Conservation (phyloP, 1,140 invertebrate genomes). For the Lasaia peninsularis region DNA sequence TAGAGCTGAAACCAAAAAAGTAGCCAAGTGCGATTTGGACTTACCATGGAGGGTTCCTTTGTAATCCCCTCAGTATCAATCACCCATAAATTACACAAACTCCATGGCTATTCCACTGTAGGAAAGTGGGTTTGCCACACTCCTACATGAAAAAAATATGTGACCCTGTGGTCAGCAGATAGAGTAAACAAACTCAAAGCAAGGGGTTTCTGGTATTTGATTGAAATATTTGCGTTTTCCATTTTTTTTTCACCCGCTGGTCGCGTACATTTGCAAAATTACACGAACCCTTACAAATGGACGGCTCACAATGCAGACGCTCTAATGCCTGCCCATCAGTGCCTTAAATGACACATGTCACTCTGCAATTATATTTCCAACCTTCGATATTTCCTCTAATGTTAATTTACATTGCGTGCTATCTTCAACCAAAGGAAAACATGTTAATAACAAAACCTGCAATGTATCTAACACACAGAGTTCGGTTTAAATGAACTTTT, state of each 20-base stretch:
- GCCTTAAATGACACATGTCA: slow-evolving; percentile 69
- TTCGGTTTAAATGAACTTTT: neutral
- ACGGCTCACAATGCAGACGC: slow-evolving; percentile 61
- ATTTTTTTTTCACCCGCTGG: slow-evolving; percentile 55
- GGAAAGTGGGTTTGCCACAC: no score
- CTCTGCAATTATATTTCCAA: slow-evolving; percentile 47
- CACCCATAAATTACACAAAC: no score
- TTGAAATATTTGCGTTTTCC: slow-evolving; percentile 51
- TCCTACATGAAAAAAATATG: no score
- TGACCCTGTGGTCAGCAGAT: neutral
- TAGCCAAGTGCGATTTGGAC: no score
- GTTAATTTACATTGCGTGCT: slow-evolving; percentile 34
- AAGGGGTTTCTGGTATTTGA: slow-evolving; percentile 35
- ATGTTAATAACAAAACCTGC: slow-evolving; percentile 17
- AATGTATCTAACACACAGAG: slow-evolving; percentile 24
- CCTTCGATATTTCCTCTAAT: neutral
- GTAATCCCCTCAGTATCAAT: no score
- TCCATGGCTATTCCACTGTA: no score
- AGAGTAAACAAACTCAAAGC: slow-evolving; percentile 24
- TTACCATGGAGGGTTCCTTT: no score
- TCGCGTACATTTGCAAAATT: slow-evolving; percentile 62
- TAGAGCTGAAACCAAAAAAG: no score
- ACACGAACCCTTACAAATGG: slow-evolving; percentile 61
- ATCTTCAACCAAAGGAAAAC: neutral
- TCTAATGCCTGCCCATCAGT: slow-evolving; percentile 69